Evolutionary conservation across 2,797 vertebrate species (phyloP), one percentile per base, ranked within the genome.

Genomic region (Glossophaga mutica): DNA sequence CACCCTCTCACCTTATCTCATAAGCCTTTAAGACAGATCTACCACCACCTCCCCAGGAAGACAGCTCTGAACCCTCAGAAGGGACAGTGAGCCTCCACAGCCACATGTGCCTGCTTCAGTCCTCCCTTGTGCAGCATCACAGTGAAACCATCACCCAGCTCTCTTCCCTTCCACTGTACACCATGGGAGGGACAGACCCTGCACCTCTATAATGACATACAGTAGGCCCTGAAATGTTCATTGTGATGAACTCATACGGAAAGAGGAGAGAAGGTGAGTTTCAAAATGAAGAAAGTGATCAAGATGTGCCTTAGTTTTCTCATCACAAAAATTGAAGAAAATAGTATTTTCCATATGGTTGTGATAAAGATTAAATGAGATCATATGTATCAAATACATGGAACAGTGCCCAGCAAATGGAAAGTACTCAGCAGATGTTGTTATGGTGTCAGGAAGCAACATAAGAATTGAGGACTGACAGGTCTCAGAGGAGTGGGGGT

Each of bases 321-420:
- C 57, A 29, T 9, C 14, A n/a, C 26, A 78, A 71, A 89, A 74
- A 50, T 0, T 3, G 9, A 29, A 24, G 34, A 50, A 73, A 26
- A 21, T 0, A 7, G n/a, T 37, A 42, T 39, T 48, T n/a, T 81
- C 29, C 34, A 0, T 0, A 15, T 4, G 5, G 9, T 37, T 48
- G 15, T 44, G 65, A 9, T 24, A 50, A 87, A 76, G 18, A 76
- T 46, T 68, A 52, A 86, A 81, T 34, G 19, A 87, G 37, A 65
- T 32, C 9, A 59, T 4, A 74, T 0, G 2, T 5, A 50, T 67
- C 22, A 8, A 65, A 46, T 15, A 39, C 16, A 7, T 52, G 21
- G 22, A 71, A 71, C 24, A 52, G 52, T 5, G 0, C 15, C 59
- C 52, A 37, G 16, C 4, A 7, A 9, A 5, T 8, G n/a, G 21